Conservation (phyloP, 2,797 vertebrate genomes). For the Acanthiza pusilla region DNA sequence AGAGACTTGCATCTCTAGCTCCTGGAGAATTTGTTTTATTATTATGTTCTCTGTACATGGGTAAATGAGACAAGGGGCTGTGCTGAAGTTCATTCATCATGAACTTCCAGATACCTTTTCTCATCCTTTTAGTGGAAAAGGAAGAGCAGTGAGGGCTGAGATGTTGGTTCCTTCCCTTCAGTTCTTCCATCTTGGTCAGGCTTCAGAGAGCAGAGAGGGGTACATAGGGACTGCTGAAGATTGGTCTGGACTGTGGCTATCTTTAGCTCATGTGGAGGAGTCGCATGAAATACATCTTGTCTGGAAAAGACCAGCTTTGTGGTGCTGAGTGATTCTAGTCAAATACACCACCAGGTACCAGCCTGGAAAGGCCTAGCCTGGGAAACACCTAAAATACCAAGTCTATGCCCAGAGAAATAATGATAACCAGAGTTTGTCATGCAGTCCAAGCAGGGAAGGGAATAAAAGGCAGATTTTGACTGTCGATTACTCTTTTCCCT, state of each 20-base stretch:
- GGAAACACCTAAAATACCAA: background rate
- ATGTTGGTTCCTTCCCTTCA: background rate
- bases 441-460: background rate
- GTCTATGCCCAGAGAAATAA: background rate
- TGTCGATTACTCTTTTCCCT: background rate
- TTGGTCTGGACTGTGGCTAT: background rate
- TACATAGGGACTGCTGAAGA: background rate
- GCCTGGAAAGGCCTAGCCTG: background rate
- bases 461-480: background rate
- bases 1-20: background rate
- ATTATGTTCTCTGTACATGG: background rate
- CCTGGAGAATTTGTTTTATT: background rate
- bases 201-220: background rate
- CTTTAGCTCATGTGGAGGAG: background rate
- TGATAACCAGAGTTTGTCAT: background rate
- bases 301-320: background rate
- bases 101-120: background rate
- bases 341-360: background rate
- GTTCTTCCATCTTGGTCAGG: background rate
- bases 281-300: background rate
- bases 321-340: background rate
- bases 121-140: background rate
- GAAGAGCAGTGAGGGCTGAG: background rate
- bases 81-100: background rate
- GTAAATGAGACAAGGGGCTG: background rate